Evolutionary conservation across 1,140 invertebrate genomes (phyloP).

Genomic region (Drosophila mojavensis): DNA sequence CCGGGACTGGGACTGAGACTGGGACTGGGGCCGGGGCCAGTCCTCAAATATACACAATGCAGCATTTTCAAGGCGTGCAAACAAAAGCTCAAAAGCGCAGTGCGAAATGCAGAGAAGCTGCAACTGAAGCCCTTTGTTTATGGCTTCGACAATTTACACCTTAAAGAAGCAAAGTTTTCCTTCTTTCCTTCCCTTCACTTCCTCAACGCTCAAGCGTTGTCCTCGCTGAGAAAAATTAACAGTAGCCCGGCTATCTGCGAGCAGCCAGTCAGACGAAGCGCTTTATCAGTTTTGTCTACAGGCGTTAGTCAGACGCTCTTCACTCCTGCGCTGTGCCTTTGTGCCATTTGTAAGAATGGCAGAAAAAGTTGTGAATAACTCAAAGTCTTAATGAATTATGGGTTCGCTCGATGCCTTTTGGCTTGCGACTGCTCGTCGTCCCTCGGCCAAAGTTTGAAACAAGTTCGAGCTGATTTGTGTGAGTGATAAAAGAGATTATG

Average conservation of each 20-base stretch:
- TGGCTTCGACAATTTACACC: slow-evolving; percentile 77
- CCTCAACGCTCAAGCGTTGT: slow-evolving; percentile 21
- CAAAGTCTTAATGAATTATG: slow-evolving; percentile 80
- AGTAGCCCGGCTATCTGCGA: slow-evolving; percentile 59
- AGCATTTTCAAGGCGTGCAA: slow-evolving; percentile 68
- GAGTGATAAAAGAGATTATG: slow-evolving; percentile 50
- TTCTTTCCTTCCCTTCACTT: background rate
- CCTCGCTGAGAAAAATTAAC: slow-evolving; percentile 56
- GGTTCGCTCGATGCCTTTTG: slow-evolving; percentile 32
- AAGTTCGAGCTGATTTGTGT: slow-evolving; percentile 19
- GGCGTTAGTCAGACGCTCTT: slow-evolving; percentile 56
- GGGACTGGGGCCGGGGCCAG: slow-evolving; percentile 17
- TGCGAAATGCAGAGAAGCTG: slow-evolving; percentile 34
- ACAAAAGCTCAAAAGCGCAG: slow-evolving; percentile 70
- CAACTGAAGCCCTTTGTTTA: slow-evolving; percentile 67
- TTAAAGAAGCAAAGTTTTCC: slow-evolving; percentile 64
- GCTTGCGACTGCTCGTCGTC: slow-evolving; percentile 14
- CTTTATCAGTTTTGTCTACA: slow-evolving; percentile 72
- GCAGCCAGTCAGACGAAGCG: slow-evolving; percentile 32
- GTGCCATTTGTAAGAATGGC: slow-evolving; percentile 39
- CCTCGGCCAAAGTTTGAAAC: slow-evolving; percentile 1
- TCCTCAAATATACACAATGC: slow-evolving; percentile 61
- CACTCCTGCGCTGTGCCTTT: background rate
- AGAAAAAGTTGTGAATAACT: slow-evolving; percentile 74
- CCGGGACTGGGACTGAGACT: too few species aligned